These are phyloP conservation scores for Anhinga anhinga DNA, from an alignment of 2,113 vertebrate species.

Conservation along the genomic window DNA sequence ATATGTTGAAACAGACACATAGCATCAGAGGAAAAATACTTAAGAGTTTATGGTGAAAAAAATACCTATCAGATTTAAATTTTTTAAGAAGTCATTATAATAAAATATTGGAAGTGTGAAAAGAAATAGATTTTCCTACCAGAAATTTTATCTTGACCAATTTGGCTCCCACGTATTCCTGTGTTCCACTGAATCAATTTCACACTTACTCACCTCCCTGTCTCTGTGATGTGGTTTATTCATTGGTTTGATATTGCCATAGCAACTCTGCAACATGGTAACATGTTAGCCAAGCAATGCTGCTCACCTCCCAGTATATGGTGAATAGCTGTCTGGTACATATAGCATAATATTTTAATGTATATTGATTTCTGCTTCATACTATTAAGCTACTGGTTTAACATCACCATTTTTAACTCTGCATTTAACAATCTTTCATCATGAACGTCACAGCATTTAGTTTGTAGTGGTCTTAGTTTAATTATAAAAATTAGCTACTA, in stretches of 20 bases:
- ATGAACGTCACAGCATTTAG: background rate
- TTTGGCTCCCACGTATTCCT: constrained; percentile 75
- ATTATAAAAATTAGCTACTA: background rate
- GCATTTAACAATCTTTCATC: background rate
- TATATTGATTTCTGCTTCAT: background rate
- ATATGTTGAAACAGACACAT: background rate
- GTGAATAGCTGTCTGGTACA: constrained; percentile 9
- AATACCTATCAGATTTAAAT: background rate
- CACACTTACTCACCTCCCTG: constrained; percentile 90
- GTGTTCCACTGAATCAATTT: constrained; percentile 89
- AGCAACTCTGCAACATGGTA: constrained; percentile 85
- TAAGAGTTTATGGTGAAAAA: background rate
- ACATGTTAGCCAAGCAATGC: constrained; percentile 63
- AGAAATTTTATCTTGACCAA: constrained; percentile 74
- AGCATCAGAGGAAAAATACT: background rate
- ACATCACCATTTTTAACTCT: background rate
- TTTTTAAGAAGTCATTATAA: background rate
- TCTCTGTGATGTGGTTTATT: constrained; percentile 90
- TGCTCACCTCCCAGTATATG: constrained; percentile 36
- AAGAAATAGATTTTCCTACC: constrained; percentile 76
- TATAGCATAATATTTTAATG: background rate
- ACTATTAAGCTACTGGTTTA: background rate
- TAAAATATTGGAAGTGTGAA: constrained; percentile 7
- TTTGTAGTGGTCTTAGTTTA: background rate
- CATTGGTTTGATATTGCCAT: constrained; percentile 90